phyloP scores from a whole-genome alignment of 2,888 invertebrate species.

The Synanthedon formicaeformis region DNA sequence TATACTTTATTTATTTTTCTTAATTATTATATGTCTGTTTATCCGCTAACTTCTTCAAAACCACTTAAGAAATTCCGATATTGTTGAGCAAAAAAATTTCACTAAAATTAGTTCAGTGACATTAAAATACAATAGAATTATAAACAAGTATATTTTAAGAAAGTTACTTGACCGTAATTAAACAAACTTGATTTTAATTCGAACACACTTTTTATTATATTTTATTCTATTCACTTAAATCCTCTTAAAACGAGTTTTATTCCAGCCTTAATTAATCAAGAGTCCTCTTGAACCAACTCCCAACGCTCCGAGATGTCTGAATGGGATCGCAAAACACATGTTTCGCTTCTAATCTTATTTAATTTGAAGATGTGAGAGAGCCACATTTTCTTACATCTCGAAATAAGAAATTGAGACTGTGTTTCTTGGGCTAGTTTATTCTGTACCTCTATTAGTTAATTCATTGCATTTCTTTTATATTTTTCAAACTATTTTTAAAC shows the following conservation, averaged over 20 bases:
- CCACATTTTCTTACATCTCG: background rate
- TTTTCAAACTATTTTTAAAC: no score
- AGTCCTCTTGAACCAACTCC: constrained; percentile 15
- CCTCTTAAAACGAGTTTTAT: constrained; percentile 1
- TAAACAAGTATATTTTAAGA: background rate
- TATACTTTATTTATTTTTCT: no score
- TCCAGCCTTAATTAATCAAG: constrained; percentile 11
- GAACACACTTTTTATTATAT: background rate
- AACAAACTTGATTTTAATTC: background rate
- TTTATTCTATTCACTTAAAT: background rate
- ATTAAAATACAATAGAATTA: background rate
- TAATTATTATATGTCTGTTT: no score
- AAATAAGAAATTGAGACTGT: no score
- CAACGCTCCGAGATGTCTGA: constrained; percentile 13
- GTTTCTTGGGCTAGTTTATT: no score
- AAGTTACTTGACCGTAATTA: background rate
- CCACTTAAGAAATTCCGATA: no score
- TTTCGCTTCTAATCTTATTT: constrained; percentile 16
- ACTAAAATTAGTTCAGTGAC: no score
- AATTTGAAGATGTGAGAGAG: constrained; percentile 11
- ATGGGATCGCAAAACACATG: constrained; percentile 8
- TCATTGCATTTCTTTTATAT: no score
- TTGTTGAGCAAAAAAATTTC: no score
- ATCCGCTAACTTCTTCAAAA: no score
- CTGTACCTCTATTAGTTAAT: no score